Conservation (phyloP, 2,113 vertebrate species). For the Petrocephalus zakoni region DNA sequence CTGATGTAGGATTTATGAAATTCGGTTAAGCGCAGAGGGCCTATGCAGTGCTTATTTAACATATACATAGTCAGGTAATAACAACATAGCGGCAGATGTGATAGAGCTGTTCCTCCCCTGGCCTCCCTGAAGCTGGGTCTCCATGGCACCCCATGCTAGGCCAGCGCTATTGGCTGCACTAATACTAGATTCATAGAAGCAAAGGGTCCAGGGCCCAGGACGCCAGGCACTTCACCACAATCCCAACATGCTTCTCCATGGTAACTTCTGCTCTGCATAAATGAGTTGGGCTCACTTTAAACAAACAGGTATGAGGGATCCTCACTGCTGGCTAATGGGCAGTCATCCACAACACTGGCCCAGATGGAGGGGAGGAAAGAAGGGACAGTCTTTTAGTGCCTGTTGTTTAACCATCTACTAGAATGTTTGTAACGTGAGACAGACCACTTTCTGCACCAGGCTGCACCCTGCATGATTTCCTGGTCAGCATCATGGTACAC, state of each 20-base stretch:
- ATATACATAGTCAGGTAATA: not conserved
- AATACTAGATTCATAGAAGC: slow-evolving; percentile 33
- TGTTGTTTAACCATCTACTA: not conserved
- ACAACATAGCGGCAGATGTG: not conserved
- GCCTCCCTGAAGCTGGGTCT: not conserved
- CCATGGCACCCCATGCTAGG: not conserved
- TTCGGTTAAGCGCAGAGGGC: not conserved
- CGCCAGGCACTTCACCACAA: slow-evolving; percentile 42
- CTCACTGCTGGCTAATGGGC: not conserved
- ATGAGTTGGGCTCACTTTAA: slow-evolving; percentile 49
- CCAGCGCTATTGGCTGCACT: slow-evolving; percentile 47
- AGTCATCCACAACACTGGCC: not conserved
- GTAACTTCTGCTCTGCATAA: slow-evolving; percentile 47
- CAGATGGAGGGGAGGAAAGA: not conserved
- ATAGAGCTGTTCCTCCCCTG: not conserved
- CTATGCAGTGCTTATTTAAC: not conserved
- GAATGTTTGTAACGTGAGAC: not conserved
- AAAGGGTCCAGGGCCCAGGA: slow-evolving; percentile 41
- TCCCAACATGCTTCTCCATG: slow-evolving; percentile 42
- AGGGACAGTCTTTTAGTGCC: not conserved
- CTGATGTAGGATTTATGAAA: not conserved
- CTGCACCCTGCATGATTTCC: not conserved
- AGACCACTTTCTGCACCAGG: not conserved
- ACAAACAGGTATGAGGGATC: slow-evolving; percentile 55
- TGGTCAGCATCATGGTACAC: not conserved